Percentiles rank a stretch among this genome's conserved stretches.
phyloP scores from a whole-genome alignment of 2,113 vertebrate genomes.

The Nesogale talazaci region DNA sequence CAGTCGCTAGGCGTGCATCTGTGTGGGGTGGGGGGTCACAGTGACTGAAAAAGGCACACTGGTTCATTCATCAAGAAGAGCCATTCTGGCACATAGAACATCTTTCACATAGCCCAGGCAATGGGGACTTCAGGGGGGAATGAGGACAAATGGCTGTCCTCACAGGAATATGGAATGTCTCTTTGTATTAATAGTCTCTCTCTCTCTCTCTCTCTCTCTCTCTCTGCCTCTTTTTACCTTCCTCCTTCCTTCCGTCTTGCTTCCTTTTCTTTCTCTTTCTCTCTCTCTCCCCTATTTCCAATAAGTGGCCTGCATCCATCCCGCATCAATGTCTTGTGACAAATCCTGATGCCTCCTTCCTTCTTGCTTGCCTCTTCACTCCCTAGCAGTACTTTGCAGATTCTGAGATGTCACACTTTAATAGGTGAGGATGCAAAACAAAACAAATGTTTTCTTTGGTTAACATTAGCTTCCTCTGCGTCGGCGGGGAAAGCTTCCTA shows the following conservation, averaged over 20 bases:
- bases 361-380: conserved; percentile 8
- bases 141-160: background rate
- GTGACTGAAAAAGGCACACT: background rate
- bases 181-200: background rate
- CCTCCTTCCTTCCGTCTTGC: background rate
- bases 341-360: background rate
- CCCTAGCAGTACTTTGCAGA: background rate
- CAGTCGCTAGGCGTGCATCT: background rate
- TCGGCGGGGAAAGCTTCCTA: background rate
- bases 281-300: too few species aligned
- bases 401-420: background rate
- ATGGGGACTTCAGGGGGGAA: background rate
- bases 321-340: too few species aligned
- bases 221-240: background rate
- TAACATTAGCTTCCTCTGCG: background rate
- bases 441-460: background rate
- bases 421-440: background rate
- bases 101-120: conserved; percentile 1
- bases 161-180: background rate
- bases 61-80: background rate
- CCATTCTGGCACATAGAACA: background rate
- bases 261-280: background rate
- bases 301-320: too few species aligned
- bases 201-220: background rate
- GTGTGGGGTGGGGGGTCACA: background rate